Conservation (phyloP, 1,140 invertebrate species). For the Aphidius gifuensis region DNA sequence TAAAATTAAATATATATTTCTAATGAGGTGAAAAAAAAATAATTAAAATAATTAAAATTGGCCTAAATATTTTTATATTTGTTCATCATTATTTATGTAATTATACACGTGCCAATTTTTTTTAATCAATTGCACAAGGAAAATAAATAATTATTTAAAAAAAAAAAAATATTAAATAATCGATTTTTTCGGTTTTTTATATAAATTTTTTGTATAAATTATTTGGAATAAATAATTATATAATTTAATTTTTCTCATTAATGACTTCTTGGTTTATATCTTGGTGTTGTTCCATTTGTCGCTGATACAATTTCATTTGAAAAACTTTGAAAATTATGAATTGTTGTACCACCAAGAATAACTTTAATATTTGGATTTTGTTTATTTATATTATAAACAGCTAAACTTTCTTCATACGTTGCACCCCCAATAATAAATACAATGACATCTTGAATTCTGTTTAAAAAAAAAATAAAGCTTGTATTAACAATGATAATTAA, state of each 20-base stretch:
- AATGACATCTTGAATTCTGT: constrained; percentile 83
- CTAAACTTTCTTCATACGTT: constrained; percentile 93
- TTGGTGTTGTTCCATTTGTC: constrained; percentile 42
- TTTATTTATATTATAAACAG: constrained; percentile 82
- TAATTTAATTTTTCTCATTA: constrained; percentile 19
- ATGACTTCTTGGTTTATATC: constrained; percentile 41
- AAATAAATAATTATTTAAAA: too few species aligned
- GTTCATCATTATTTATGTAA: too few species aligned
- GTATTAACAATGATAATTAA: constrained; percentile 10
- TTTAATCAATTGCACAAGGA: too few species aligned
- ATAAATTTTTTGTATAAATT: constrained; percentile 14
- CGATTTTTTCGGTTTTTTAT: too few species aligned
- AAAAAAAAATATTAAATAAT: too few species aligned
- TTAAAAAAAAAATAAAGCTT: constrained; percentile 25
- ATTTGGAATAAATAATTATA: constrained; percentile 16
- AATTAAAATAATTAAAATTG: too few species aligned
- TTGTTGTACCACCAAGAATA: constrained; percentile 83
- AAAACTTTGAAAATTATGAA: constrained; percentile 87
- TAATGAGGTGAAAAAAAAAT: too few species aligned
- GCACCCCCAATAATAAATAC: constrained; percentile 95
- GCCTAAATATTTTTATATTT: too few species aligned
- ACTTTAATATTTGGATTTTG: constrained; percentile 71
- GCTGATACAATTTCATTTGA: constrained; percentile 67
- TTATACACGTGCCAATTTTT: too few species aligned
- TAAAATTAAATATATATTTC: too few species aligned